Conservation (phyloP, 1,140 invertebrate genomes). For the Drosophila pruinosa region DNA sequence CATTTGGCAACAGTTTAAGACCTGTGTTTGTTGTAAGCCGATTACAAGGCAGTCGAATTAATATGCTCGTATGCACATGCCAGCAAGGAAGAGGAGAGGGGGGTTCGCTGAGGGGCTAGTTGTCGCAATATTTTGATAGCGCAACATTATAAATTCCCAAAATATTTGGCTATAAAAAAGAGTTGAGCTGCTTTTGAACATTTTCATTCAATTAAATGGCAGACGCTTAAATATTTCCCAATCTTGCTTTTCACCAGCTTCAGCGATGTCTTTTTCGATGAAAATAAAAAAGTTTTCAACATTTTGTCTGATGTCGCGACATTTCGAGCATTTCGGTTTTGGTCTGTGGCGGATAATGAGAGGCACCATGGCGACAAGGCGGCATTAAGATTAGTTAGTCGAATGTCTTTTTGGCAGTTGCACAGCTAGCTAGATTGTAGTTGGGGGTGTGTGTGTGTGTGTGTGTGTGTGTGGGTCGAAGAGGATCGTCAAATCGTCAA, state of each 20-base stretch:
- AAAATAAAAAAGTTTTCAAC: conserved; percentile 55
- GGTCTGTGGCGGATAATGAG: conserved; percentile 12
- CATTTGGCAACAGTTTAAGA: conserved; percentile 26
- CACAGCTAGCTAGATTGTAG: too few species aligned
- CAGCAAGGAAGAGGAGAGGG: not conserved
- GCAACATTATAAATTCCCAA: conserved; percentile 50
- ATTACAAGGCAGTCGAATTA: conserved; percentile 49
- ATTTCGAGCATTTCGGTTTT: conserved; percentile 21
- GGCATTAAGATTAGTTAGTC: conserved; percentile 64
- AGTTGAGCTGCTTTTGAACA: conserved; percentile 15
- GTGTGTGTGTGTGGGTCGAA: conserved; percentile 18
- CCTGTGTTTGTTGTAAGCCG: conserved; percentile 36
- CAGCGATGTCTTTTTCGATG: conserved; percentile 36
- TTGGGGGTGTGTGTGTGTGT: conserved; percentile 1
- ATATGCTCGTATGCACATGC: not conserved
- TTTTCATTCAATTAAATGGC: conserved; percentile 67
- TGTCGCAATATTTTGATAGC: conserved; percentile 76
- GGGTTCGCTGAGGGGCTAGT: too few species aligned
- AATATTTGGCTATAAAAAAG: conserved; percentile 66
- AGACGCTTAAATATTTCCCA: conserved; percentile 39
- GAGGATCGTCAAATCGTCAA: conserved; percentile 49
- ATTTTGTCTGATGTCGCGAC: conserved; percentile 31
- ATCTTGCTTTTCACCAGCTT: conserved; percentile 21
- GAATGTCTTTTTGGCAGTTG: conserved; percentile 57
- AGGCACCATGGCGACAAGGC: conserved; percentile 1